Conservation (phyloP, 2,113 vertebrate species). For the Pimephales promelas region DNA sequence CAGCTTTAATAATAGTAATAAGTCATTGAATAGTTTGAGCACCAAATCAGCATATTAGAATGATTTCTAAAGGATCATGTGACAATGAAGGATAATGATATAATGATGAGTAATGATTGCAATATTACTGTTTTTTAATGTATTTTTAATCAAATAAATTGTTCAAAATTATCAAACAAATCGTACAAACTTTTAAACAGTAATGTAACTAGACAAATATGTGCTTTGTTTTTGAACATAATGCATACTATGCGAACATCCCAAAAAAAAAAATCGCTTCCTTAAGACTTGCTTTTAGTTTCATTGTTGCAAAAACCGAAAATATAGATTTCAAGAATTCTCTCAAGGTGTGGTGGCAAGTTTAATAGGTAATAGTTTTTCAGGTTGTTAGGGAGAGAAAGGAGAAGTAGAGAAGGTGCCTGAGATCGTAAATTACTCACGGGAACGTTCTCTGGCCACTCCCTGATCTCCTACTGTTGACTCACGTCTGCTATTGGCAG, state of each 20-base stretch:
- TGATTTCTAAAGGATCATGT: too few species aligned
- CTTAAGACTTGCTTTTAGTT: background rate
- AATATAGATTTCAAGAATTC: background rate
- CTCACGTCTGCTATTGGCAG: constrained; percentile 12
- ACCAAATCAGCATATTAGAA: too few species aligned
- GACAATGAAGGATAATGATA: too few species aligned
- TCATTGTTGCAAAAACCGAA: background rate
- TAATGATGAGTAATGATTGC: too few species aligned
- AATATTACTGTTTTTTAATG: too few species aligned
- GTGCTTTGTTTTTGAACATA: too few species aligned
- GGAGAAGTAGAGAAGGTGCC: background rate
- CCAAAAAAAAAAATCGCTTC: too few species aligned
- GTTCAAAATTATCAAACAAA: too few species aligned
- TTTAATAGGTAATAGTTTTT: constrained; percentile 31
- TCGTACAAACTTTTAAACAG: background rate
- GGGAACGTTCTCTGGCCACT: constrained; percentile 24
- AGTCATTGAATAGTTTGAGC: too few species aligned
- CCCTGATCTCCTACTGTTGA: constrained; percentile 30
- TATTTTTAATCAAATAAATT: too few species aligned
- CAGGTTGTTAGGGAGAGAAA: too few species aligned
- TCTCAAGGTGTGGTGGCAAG: background rate
- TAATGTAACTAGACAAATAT: background rate
- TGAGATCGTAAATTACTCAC: background rate
- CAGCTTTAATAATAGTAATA: too few species aligned
- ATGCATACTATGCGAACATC: background rate